Base-by-base conservation (phyloP, 2,888 invertebrate genomes). In the Ophion costatus region DNA sequence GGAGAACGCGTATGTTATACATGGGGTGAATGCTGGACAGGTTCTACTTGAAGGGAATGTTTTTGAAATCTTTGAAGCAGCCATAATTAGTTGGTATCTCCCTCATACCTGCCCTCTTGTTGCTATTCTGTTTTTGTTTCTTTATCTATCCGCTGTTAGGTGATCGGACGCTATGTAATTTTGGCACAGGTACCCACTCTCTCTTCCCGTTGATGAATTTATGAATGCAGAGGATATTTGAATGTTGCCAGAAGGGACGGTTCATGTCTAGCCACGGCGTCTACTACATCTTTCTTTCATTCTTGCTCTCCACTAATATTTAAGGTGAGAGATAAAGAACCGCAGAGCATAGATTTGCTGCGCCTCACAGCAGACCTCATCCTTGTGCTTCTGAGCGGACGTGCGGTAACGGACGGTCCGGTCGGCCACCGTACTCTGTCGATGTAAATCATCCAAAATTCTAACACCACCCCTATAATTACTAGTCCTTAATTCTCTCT, bases 381-480 rank as follows among this genome's bases (percentile, higher is more conserved):
- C 70, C 76, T 38, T 76, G 67, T 61, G 51, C 69, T 64, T 42
- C 63, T 75, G 24, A 51, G 51, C 73, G 29, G 67, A 76, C 76
- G 17, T 14, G 33, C 38, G 51, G 76, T 71, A 71, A 69, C 69
- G 17, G 45, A 63, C 42, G 45, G 57, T 66, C 59, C 63, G 24
- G 67, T 33, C 80, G 38, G 29, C 59, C 71, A 51, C 24, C 71
- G 64, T 74, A 82, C 82, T 86, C 70, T 76, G 85, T 84, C 89
- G 92, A 92, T 92, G 93, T 93, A 93, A 93, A 93, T 93, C 93
- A 93, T 92, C 89, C 88, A 86, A 91, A 89, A 87, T 90, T 89
- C 90, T 90, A 92, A 92, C 93, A 92, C 93, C 92, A 93, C 92
- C 92, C 93, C 93, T 93, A 93, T 93, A 93, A 93, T 93, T 92